A percentile compares a stretch with the other conserved stretches of the same genome.
Conservation (phyloP, 1,140 invertebrate genomes). For the Aradophagus sp. region DNA sequence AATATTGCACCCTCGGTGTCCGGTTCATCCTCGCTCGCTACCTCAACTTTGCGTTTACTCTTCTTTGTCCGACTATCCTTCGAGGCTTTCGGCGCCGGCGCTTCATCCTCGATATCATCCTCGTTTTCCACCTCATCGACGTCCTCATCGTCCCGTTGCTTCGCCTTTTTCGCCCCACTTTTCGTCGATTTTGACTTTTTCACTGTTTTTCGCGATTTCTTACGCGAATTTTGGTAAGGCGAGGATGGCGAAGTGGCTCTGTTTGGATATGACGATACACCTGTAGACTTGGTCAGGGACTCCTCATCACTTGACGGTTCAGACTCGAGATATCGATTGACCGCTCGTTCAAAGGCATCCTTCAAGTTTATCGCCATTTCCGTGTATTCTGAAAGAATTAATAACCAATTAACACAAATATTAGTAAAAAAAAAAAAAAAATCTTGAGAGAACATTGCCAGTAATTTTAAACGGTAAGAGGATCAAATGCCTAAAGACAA, state of each 20-base stretch:
- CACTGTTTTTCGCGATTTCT: slow-evolving; percentile 66
- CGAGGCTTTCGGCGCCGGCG: slow-evolving; percentile 30
- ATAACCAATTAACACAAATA: not conserved
- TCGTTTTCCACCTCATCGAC: slow-evolving; percentile 65
- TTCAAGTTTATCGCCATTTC: slow-evolving; percentile 89
- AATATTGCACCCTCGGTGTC: slow-evolving; percentile 66
- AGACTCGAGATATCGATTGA: slow-evolving; percentile 86
- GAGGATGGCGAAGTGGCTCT: slow-evolving; percentile 59
- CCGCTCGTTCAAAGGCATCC: slow-evolving; percentile 84
- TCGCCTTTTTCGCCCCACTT: slow-evolving; percentile 62
- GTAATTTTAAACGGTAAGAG: too few species aligned
- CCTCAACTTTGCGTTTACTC: slow-evolving; percentile 64
- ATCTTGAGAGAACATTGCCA: too few species aligned
- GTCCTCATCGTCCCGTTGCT: slow-evolving; percentile 65
- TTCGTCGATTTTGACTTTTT: slow-evolving; percentile 69
- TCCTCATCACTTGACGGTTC: slow-evolving; percentile 83
- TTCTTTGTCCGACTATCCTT: slow-evolving; percentile 63
- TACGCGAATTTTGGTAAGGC: slow-evolving; percentile 63
- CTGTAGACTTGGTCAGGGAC: slow-evolving; percentile 47
- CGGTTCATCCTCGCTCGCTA: slow-evolving; percentile 68
- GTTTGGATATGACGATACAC: slow-evolving; percentile 59
- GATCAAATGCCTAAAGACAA: too few species aligned
- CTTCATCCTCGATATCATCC: slow-evolving; percentile 66
- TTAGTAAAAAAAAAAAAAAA: too few species aligned
- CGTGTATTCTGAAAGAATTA: slow-evolving; percentile 83